Conservation (phyloP, 2,113 vertebrate species). For the Gymnocephalus cernua region DNA sequence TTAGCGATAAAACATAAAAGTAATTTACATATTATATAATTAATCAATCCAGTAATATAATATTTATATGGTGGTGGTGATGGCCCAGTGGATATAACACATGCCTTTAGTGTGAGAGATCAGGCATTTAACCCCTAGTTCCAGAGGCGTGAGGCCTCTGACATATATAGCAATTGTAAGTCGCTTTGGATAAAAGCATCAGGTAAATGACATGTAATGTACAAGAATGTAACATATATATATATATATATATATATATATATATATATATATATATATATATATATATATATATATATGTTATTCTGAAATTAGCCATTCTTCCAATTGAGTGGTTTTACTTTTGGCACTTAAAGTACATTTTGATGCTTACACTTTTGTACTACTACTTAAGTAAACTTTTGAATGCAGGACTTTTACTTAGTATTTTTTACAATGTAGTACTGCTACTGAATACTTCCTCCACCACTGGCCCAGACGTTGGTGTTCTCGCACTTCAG, state of each 20-base stretch:
- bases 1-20: not conserved
- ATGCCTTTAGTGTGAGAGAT: too few species aligned
- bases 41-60: not conserved
- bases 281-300: too few species aligned
- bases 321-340: not conserved
- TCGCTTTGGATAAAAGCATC: too few species aligned
- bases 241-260: too few species aligned
- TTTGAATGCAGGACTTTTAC: not conserved
- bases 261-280: too few species aligned
- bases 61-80: too few species aligned
- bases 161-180: too few species aligned
- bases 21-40: not conserved
- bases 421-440: not conserved
- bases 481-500: slow-evolving; percentile 10
- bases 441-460: not conserved
- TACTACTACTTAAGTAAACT: not conserved
- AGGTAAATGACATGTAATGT: too few species aligned
- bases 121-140: too few species aligned
- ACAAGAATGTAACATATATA: too few species aligned
- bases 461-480: not conserved
- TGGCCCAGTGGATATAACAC: too few species aligned
- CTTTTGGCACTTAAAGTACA: not conserved
- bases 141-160: too few species aligned
- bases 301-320: not conserved
- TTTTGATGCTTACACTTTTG: not conserved